Conservation (phyloP, 2,888 invertebrate species). For the Psylliodes chrysocephalus region DNA sequence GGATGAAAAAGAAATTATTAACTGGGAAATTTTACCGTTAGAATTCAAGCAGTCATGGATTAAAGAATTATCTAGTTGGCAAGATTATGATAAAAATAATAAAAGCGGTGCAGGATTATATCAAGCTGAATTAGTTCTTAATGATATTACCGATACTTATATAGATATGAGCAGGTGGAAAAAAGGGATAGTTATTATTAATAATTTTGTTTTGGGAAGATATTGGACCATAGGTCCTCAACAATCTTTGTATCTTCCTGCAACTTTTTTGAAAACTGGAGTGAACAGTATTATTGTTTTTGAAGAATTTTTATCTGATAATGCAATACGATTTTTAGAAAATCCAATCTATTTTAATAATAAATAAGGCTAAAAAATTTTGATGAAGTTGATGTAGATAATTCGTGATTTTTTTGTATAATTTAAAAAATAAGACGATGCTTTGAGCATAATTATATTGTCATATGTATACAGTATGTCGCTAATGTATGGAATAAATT, state of each 20-base stretch:
- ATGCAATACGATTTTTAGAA: conserved; percentile 47
- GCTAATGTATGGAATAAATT: no score
- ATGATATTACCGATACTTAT: conserved; percentile 36
- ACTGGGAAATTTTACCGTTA: conserved; percentile 40
- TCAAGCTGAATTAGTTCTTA: conserved; percentile 29
- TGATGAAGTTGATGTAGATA: no score
- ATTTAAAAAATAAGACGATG: no score
- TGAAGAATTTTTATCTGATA: conserved; percentile 52
- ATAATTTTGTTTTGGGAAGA: conserved; percentile 85
- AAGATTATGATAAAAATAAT: conserved; percentile 7
- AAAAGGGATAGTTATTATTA: conserved; percentile 70
- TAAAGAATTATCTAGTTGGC: conserved; percentile 56
- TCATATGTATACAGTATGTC: no score
- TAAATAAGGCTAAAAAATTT: no score
- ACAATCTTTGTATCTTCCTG: conserved; percentile 83
- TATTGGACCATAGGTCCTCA: conserved; percentile 88
- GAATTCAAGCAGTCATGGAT: conserved; percentile 55
- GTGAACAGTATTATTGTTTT: conserved; percentile 55
- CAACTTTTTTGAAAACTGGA: conserved; percentile 72
- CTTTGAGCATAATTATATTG: no score
- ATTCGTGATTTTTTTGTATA: no score
- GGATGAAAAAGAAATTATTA: conserved; percentile 33
- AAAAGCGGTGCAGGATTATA: conserved; percentile 44
- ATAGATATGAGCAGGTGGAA: conserved; percentile 43
- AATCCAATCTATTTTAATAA: conserved; percentile 41